These are phyloP conservation scores for Montipora sp. DNA, from an alignment of 64 coral and sea anemone genomes.

Conservation along the genomic window DNA sequence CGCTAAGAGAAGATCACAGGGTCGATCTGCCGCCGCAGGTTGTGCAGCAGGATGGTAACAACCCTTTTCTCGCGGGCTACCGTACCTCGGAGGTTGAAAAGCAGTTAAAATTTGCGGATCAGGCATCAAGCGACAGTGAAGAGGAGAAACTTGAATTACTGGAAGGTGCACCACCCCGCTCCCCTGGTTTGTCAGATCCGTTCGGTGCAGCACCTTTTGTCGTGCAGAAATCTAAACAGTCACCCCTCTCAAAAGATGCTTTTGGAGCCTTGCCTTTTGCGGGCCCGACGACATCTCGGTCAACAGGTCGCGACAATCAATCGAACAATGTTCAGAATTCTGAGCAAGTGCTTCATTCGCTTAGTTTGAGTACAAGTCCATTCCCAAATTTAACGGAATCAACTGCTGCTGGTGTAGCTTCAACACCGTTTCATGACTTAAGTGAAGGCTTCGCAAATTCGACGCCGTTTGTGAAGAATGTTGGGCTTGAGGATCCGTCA, in stretches of 20 bases:
- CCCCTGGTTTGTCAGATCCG: conserved; percentile 52
- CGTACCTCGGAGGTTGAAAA: conserved; percentile 8
- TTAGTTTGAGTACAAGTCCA: background rate
- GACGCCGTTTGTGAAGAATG: conserved; percentile 24
- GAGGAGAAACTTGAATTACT: background rate
- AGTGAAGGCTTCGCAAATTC: background rate
- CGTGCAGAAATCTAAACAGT: conserved; percentile 22
- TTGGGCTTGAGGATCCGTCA: conserved; percentile 32
- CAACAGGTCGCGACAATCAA: conserved; percentile 1
- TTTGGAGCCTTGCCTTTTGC: conserved; percentile 59
- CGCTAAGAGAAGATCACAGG: background rate
- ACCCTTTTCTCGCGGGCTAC: conserved; percentile 28
- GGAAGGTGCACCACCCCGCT: conserved; percentile 28
- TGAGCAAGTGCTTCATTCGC: background rate
- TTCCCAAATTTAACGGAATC: background rate
- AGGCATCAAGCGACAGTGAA: conserved; percentile 44
- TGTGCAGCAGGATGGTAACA: conserved; percentile 31
- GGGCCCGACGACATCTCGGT: background rate
- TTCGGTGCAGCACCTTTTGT: conserved; percentile 63
- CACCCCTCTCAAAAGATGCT: conserved; percentile 28
- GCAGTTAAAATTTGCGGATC: background rate
- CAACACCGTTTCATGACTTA: conserved; percentile 29
- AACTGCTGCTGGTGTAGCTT: background rate
- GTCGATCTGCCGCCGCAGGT: background rate
- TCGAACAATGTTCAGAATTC: background rate